Conservation (phyloP, 1,140 invertebrate genomes). For the Drosophila bifasciata region DNA sequence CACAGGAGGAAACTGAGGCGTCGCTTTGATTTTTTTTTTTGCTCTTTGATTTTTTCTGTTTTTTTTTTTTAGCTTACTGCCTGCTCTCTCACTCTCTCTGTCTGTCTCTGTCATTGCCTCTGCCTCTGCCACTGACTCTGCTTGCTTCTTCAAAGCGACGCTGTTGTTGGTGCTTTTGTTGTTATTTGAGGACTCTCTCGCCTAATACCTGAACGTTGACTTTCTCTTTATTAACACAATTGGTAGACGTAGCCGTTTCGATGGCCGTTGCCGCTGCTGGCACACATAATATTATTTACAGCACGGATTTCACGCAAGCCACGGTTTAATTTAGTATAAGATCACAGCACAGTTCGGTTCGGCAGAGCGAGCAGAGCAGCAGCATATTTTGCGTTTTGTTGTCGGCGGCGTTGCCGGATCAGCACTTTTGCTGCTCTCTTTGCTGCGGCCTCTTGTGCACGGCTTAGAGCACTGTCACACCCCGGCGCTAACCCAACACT, state of each 20-base stretch:
- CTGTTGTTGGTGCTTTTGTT: conserved; percentile 32
- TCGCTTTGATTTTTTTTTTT: conserved; percentile 59
- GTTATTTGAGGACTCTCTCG: conserved; percentile 19
- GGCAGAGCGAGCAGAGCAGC: no score
- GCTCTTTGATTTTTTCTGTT: conserved; percentile 4
- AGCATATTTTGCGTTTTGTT: no score
- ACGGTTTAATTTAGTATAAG: conserved; percentile 20
- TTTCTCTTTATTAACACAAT: conserved; percentile 47
- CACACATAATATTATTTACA: conserved; percentile 34
- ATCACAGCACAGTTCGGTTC: no score
- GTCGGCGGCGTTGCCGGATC: no score
- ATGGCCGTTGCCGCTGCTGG: conserved; percentile 1
- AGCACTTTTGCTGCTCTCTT: no score
- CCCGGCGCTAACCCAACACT: no score
- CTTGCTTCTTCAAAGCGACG: conserved; percentile 12
- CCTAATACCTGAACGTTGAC: conserved; percentile 32
- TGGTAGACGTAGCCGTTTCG: not conserved
- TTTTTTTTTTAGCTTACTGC: conserved; percentile 37
- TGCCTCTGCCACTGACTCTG: conserved; percentile 1
- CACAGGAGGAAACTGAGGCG: conserved; percentile 31
- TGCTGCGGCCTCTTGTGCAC: no score
- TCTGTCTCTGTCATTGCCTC: no score
- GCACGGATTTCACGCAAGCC: conserved; percentile 47
- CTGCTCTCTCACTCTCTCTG: no score
- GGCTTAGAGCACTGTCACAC: no score